phyloP scores from a whole-genome alignment of 30 jellyfish, hydroid and myxozoan genomes.

The Sanderia malayensis region DNA sequence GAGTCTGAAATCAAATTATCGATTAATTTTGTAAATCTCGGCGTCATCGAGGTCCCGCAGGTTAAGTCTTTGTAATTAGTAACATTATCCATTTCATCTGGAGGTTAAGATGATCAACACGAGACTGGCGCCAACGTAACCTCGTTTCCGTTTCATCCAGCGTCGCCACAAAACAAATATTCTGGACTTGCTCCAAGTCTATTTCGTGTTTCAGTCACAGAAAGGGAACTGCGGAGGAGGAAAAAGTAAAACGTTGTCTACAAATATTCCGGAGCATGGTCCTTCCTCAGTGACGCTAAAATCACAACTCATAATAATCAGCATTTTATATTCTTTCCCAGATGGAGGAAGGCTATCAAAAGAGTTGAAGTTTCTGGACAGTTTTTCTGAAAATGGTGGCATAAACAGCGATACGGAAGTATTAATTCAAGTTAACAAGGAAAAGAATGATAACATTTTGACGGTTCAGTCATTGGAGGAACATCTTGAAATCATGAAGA shows the following conservation, averaged over 20 bases:
- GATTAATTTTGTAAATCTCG: background rate
- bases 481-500: constrained; percentile 81
- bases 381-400: constrained; percentile 30
- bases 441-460: constrained; percentile 52
- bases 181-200: too few relatives aligned
- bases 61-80: background rate
- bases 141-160: too few relatives aligned
- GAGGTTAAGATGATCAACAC: background rate
- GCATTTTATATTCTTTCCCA: background rate
- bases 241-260: too few relatives aligned
- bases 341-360: constrained; percentile 83
- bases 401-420: constrained; percentile 60
- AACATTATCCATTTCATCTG: background rate
- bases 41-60: background rate
- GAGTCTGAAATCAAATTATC: background rate
- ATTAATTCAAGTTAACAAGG: constrained; percentile 64
- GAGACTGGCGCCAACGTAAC: background rate
- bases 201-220: too few relatives aligned
- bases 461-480: constrained; percentile 49
- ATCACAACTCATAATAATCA: too few relatives aligned
- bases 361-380: constrained; percentile 62
- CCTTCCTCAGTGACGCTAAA: too few relatives aligned
- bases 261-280: too few relatives aligned
- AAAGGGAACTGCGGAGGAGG: too few relatives aligned
- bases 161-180: too few relatives aligned